Evolutionary conservation across 2,113 vertebrate genomes (phyloP).

Genomic region (Salminus brasiliensis): DNA sequence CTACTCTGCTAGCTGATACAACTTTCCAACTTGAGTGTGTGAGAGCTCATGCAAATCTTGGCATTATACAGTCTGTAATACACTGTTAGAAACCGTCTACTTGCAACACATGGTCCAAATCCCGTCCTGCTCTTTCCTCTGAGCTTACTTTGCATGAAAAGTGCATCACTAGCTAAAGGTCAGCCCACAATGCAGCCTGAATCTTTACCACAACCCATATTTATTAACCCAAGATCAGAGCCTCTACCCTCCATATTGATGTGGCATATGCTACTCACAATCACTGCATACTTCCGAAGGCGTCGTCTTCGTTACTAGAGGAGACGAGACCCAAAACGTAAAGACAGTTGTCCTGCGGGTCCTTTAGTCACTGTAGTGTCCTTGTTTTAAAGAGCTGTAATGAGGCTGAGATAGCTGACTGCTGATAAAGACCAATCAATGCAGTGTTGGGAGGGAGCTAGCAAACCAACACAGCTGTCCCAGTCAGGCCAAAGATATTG

Average conservation of each 20-base stretch:
- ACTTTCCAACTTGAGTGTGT: too few species aligned
- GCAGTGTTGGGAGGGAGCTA: neutral
- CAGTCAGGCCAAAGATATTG: neutral
- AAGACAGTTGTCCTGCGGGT: neutral
- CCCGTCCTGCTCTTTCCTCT: neutral
- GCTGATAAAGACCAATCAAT: conserved; percentile 39
- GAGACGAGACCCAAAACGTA: neutral
- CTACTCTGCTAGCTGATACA: too few species aligned
- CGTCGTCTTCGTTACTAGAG: neutral
- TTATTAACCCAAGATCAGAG: neutral
- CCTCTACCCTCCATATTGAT: neutral
- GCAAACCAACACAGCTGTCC: conserved; percentile 19
- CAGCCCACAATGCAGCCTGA: neutral
- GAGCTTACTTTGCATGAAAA: neutral
- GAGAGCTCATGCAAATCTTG: too few species aligned
- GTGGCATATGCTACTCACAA: neutral
- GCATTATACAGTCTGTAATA: neutral
- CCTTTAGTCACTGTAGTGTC: conserved; percentile 12
- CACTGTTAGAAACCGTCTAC: neutral
- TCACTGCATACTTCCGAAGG: neutral
- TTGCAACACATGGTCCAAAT: neutral
- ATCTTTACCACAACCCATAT: neutral
- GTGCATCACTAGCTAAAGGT: neutral
- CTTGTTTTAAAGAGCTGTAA: conserved; percentile 33
- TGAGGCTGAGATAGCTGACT: conserved; percentile 17